phyloP scores from a whole-genome alignment of 1,140 invertebrate genomes.

The Ceratina calcarata region DNA sequence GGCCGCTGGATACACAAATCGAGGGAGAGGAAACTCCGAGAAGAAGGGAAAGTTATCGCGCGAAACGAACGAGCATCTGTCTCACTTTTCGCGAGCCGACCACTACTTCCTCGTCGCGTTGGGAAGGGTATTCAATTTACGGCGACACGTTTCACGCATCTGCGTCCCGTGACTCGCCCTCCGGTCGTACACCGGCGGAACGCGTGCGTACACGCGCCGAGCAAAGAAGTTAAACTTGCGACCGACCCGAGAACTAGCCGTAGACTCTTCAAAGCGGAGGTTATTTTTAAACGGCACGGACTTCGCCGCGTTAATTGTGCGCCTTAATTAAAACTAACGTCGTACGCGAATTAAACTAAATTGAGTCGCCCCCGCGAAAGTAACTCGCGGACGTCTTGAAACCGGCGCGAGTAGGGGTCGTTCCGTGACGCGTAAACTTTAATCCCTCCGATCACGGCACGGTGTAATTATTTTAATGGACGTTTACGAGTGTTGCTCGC shows the following conservation, averaged over 20 bases:
- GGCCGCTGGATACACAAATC: conserved; percentile 57
- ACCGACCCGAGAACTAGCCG: not conserved
- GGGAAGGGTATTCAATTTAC: not conserved
- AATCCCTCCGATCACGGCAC: conserved; percentile 28
- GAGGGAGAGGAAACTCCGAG: conserved; percentile 41
- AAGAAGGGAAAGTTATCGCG: conserved; percentile 1
- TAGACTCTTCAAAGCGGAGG: conserved; percentile 46
- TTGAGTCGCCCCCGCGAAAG: conserved; percentile 27
- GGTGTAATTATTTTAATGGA: conserved; percentile 46
- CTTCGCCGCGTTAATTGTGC: conserved; percentile 55
- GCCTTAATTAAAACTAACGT: conserved; percentile 66
- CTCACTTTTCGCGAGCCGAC: too few species aligned
- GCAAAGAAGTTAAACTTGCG: not conserved
- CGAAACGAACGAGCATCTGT: too few species aligned
- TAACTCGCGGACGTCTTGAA: too few species aligned
- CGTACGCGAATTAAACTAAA: conserved; percentile 63
- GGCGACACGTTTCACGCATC: not conserved
- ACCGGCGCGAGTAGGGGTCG: not conserved
- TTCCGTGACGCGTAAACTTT: conserved; percentile 17
- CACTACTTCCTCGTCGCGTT: too few species aligned
- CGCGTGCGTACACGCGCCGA: not conserved
- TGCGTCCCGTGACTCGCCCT: not conserved
- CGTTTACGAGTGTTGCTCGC: conserved; percentile 33
- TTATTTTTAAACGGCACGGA: conserved; percentile 34
- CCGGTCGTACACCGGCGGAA: too few species aligned